phyloP scores from a whole-genome alignment of 2,888 invertebrate genomes.

The Lithophane ornitopus region DNA sequence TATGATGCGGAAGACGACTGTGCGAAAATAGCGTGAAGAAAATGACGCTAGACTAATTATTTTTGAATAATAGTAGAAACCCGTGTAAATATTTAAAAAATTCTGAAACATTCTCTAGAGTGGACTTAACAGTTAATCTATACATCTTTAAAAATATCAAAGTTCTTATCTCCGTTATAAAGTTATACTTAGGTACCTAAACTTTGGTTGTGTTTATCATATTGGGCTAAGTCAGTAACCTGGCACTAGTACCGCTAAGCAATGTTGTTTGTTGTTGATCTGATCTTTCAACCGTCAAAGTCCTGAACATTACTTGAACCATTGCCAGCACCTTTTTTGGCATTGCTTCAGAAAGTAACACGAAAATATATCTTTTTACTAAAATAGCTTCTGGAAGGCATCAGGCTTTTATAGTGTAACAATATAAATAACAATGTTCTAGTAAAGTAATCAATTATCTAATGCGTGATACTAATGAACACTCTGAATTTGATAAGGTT shows the following conservation, averaged over 20 bases:
- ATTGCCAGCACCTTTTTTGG: conserved; percentile 24
- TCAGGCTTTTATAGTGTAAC: neutral
- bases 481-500: conserved; percentile 8
- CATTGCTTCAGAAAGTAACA: neutral
- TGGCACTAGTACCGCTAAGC: conserved; percentile 8
- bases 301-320: conserved; percentile 39
- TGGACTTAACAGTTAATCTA: neutral
- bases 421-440: neutral
- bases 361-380: neutral
- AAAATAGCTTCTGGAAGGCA: neutral
- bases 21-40: conserved; percentile 48
- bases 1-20: conserved; percentile 57
- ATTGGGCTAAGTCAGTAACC: neutral
- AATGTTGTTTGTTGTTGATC: conserved; percentile 31
- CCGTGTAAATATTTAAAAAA: neutral
- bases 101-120: neutral
- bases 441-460: neutral
- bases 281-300: conserved; percentile 29
- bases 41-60: conserved; percentile 21
- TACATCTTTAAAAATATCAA: neutral
- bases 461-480: conserved; percentile 11
- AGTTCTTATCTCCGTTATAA: neutral
- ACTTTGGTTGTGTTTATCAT: conserved; percentile 12
- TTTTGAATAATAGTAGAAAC: neutral
- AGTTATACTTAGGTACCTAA: neutral